Conservation (phyloP, 2,888 invertebrate genomes). For the Nudaria mundana region DNA sequence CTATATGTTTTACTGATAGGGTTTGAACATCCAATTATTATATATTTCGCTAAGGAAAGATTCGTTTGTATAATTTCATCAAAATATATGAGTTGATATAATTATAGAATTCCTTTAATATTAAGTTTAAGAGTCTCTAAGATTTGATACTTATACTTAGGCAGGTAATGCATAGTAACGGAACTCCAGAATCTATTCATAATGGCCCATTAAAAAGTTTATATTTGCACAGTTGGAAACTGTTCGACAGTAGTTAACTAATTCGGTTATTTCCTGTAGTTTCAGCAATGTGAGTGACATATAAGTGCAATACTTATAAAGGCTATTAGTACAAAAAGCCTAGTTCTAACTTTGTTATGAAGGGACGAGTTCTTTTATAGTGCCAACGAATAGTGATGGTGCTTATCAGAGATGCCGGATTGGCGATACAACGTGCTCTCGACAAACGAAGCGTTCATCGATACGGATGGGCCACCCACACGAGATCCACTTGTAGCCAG, state of each 20-base stretch:
- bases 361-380: constrained; percentile 34
- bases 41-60: no score
- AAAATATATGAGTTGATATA: no score
- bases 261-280: constrained; percentile 37
- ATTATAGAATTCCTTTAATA: no score
- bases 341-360: constrained; percentile 39
- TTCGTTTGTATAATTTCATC: no score
- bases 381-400: constrained; percentile 61
- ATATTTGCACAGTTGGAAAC: constrained; percentile 55
- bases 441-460: constrained; percentile 75
- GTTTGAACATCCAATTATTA: neutral
- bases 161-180: no score
- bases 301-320: constrained; percentile 30
- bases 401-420: constrained; percentile 72
- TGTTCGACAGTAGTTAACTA: constrained; percentile 53
- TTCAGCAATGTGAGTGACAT: constrained; percentile 46
- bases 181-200: constrained; percentile 10
- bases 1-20: no score
- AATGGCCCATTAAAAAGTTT: constrained; percentile 19
- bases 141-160: no score
- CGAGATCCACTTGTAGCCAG: constrained; percentile 69
- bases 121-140: no score
- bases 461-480: constrained; percentile 52
- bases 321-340: constrained; percentile 20
- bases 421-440: constrained; percentile 80